phyloP scores from a whole-genome alignment of 2,113 vertebrate genomes.

The Chauna torquata region DNA sequence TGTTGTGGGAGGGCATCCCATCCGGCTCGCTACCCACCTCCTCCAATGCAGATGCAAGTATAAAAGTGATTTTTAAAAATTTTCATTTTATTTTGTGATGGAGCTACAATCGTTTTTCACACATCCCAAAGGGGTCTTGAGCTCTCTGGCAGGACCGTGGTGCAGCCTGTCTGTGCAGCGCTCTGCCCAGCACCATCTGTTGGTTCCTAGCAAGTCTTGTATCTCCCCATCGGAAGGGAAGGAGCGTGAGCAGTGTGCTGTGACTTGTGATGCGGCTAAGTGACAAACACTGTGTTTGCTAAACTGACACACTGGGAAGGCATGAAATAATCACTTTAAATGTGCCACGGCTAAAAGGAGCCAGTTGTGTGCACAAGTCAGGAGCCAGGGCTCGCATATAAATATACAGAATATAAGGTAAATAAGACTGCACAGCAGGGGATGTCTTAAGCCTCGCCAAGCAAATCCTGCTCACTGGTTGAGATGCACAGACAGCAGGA shows the following conservation, averaged over 20 bases:
- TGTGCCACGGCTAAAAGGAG: not conserved
- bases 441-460: not conserved
- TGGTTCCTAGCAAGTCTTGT: not conserved
- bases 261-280: not conserved
- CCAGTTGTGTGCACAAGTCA: not conserved
- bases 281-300: constrained; percentile 18
- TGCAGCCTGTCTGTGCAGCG: not conserved
- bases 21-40: not conserved
- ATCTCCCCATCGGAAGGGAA: not conserved
- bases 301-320: not conserved
- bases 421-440: not conserved
- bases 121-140: not conserved
- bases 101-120: not conserved
- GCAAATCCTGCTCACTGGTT: not conserved
- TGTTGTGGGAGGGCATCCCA: constrained; percentile 44
- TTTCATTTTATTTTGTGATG: not conserved
- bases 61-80: not conserved
- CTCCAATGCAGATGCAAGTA: not conserved
- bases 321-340: not conserved
- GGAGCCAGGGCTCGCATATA: not conserved
- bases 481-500: not conserved
- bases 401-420: not conserved
- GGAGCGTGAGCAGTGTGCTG: not conserved
- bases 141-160: not conserved
- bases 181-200: not conserved